A percentile compares a stretch with the other conserved stretches of the same genome.
Evolutionary conservation across 1,140 invertebrate species (phyloP).

Genomic region (Drosophila funebris): DNA sequence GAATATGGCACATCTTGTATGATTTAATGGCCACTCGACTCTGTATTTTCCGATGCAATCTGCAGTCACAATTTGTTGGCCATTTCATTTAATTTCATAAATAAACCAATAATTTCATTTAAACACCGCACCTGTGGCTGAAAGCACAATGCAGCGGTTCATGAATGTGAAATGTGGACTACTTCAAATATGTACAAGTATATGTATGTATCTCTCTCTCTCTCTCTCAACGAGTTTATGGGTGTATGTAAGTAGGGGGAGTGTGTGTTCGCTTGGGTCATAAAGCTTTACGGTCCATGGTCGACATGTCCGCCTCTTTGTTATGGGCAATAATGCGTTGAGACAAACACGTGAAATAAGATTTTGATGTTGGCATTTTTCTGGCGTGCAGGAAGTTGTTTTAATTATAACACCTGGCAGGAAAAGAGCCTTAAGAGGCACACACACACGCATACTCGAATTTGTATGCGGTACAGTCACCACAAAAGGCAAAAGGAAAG

Average conservation of each 20-base stretch:
- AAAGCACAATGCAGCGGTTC: constrained; percentile 41
- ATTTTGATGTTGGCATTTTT: constrained; percentile 34
- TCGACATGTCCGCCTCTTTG: constrained; percentile 48
- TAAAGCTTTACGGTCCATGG: constrained; percentile 58
- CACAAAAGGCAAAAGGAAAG: constrained; percentile 30
- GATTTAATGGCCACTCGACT: constrained; percentile 35
- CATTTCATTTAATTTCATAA: constrained; percentile 65
- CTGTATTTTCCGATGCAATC: constrained; percentile 26
- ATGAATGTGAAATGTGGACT: constrained; percentile 52
- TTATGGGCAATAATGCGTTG: constrained; percentile 70
- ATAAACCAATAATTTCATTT: constrained; percentile 79
- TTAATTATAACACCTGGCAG: constrained; percentile 60
- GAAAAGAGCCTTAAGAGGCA: not conserved
- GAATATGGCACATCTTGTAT: not conserved
- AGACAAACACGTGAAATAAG: constrained; percentile 30
- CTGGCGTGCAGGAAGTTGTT: constrained; percentile 46
- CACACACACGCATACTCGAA: constrained; percentile 25
- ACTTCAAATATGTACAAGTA: constrained; percentile 11
- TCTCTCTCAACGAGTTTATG: not conserved
- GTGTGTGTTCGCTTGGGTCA: constrained; percentile 20
- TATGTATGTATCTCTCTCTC: too few species aligned
- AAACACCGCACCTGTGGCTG: constrained; percentile 50
- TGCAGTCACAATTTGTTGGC: constrained; percentile 69
- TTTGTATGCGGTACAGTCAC: constrained; percentile 44
- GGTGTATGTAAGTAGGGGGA: not conserved